Evolutionary conservation across 2,888 invertebrate species (phyloP), one percentile per base, ranked within the genome.

Genomic region (Caenorhabditis sp.): DNA sequence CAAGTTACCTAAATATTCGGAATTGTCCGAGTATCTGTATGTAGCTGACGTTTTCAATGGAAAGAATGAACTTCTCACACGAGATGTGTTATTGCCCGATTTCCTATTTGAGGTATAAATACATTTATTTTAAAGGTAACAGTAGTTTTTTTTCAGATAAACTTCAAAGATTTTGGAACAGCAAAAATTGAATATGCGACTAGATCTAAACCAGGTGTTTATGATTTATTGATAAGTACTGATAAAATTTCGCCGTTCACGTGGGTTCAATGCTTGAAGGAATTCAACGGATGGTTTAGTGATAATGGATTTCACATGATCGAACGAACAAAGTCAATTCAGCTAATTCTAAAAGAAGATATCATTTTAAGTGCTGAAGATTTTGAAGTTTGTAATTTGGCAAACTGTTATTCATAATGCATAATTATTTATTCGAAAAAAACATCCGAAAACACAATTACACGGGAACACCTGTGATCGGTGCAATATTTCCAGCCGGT

Each of bases 241-340:
- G 68, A 69, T 23, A 54, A 19, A 24, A 57, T 86, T 3, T 83
- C 83, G 1, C 87, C 86, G 21, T 77, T 85, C 57, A 84, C 86
- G 12, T 87, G 86, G 86, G 60, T 87, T 58, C 75, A 81, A 31
- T 58, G 77, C 53, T 62, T 71, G 10, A 59, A 67, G 0, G 69
- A 76, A 17, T 62, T 70, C 24, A 36, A 65, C 6, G 83, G 79
- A n/a, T 77, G 71, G 62, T 84, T 86, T 65, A 75, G 72, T 26
- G 83, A 86, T 64, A 85, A 85, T 59, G 84, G 79, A 0, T 85
- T 85, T 67, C 77, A 78, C 17, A 79, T 83, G 78, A 69, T 61
- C 50, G 60, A 72, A 10, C 53, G 60, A 8, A 65, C 58, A 14
- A 66, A 51, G 21, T 54, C 79, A 21, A 43, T 14, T 19, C 58